A percentile compares a stretch with the other conserved stretches of the same genome.
Evolutionary conservation across 2,888 invertebrate genomes (phyloP).

Genomic region (Drosophila engyochracea): DNA sequence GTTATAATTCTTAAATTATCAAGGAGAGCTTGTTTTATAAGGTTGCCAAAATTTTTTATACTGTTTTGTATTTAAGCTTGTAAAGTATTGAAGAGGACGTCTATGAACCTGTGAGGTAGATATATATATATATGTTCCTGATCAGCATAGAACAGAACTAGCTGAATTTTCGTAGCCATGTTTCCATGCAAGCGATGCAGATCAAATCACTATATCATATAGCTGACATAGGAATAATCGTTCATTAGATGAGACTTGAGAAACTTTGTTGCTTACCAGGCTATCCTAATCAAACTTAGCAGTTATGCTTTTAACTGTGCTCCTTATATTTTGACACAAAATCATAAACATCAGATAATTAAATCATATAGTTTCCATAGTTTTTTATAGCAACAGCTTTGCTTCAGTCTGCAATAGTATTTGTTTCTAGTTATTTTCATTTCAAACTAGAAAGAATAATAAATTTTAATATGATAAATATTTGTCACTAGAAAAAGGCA

Average conservation of each 20-base stretch:
- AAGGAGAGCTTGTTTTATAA: fast-evolving
- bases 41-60: background rate
- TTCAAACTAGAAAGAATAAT: background rate
- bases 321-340: background rate
- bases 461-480: fast-evolving
- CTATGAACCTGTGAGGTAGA: background rate
- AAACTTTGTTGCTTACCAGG: fast-evolving
- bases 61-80: background rate
- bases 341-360: background rate
- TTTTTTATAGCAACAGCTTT: background rate
- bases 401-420: too few relatives aligned
- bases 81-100: background rate
- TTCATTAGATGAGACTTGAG: background rate
- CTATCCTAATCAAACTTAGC: background rate
- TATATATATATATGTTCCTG: background rate
- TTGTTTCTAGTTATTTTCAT: background rate
- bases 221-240: background rate
- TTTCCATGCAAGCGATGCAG: background rate
- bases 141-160: background rate
- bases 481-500: background rate
- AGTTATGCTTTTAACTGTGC: background rate
- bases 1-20: background rate
- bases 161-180: background rate
- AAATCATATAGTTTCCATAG: background rate
- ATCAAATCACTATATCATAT: background rate